Conservation (phyloP, 2,888 invertebrate genomes). For the Coelinius sp. region DNA sequence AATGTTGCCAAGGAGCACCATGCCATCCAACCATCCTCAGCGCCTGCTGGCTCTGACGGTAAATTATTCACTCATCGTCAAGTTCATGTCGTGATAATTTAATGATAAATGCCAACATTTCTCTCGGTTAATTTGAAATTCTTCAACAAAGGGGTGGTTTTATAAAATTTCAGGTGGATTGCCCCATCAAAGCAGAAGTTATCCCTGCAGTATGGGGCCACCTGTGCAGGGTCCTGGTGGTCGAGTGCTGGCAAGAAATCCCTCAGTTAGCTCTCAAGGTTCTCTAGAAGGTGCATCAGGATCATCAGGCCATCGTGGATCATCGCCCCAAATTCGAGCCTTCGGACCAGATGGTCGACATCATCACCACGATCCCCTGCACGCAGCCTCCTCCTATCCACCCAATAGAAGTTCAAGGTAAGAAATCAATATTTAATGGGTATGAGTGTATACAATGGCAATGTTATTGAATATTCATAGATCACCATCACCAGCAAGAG, state of each 20-base stretch:
- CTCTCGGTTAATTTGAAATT: neutral
- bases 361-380: conserved; percentile 57
- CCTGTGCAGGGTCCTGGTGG: conserved; percentile 36
- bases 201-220: conserved; percentile 69
- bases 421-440: neutral
- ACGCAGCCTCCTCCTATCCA: conserved; percentile 64
- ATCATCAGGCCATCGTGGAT: conserved; percentile 80
- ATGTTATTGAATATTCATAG: conserved; percentile 59
- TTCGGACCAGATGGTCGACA: conserved; percentile 85
- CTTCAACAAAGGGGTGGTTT: neutral
- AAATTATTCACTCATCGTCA: conserved; percentile 33
- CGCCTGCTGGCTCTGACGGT: conserved; percentile 61
- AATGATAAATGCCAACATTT: neutral
- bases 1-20: conserved; percentile 78
- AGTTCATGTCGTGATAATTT: neutral
- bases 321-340: conserved; percentile 87
- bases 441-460: neutral
- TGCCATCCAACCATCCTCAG: conserved; percentile 75
- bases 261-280: conserved; percentile 87
- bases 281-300: conserved; percentile 79
- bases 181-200: conserved; percentile 78
- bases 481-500: conserved; percentile 85
- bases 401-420: conserved; percentile 64
- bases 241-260: conserved; percentile 77
- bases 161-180: conserved; percentile 42